Base-by-base conservation (phyloP, 2,888 invertebrate genomes). In the Eupeodes latifasciatus region DNA sequence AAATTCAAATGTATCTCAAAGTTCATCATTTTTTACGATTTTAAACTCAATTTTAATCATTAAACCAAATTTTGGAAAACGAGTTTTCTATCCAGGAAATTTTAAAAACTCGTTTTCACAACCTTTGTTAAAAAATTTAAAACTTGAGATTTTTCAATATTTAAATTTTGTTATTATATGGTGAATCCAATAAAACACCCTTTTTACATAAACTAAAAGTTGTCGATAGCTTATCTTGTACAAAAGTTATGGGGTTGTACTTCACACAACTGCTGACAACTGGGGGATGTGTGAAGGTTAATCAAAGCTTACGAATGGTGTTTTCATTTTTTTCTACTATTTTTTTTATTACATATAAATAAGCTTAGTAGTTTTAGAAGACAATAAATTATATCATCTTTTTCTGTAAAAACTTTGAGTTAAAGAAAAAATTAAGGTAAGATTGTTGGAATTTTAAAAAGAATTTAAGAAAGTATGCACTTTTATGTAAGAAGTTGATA, bases 161-260 rank as follows among this genome's bases (percentile, higher is more conserved):
- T 10, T 47, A 11, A 11, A 47, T 47, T 47, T 4, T 11, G 10
- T 10, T 11, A 6, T 47, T 47, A 11, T 4, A 9, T 49, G 9
- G 0, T 1, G 7, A 49, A 49, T 14, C 19, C 66, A 66, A 66
- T 66, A 49, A 27, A 0, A 36, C 16, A 11, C 36, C 53, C 5
- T 69, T 36, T 53, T 34, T 14, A 9, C 36, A 51, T 36, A 67
- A 51, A 69, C 16, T 66, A 16, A 53, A 36, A 88, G 81, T 85
- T 88, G 88, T 88, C 88, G 85, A 88, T 88, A 88, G 81, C 88
- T 88, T 85, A 88, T 88, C 88, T 85, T 69, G 81, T 74, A 71
- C 74, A 69, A 85, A 85, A 85, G 85, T 85, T 81, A 88, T 88
- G 69, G 85, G 85, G 85, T 81, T 57, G 88, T 85, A 75, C 77